A percentile compares a stretch with the other conserved stretches of the same genome.
phyloP scores from a whole-genome alignment of 2,113 vertebrate genomes.

The Galbula dea region DNA sequence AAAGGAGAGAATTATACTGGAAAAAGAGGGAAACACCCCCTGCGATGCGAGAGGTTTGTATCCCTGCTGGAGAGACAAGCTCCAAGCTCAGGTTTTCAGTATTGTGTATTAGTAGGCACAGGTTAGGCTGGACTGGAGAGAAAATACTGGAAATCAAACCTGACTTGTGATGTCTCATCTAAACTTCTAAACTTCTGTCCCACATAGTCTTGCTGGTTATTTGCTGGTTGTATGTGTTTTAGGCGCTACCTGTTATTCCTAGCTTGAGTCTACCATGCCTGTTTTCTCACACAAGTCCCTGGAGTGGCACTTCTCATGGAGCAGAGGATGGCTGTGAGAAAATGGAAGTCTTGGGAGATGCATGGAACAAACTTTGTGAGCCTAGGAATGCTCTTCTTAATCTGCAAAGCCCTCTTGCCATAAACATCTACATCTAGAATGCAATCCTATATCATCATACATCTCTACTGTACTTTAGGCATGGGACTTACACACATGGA shows the following conservation, averaged over 20 bases:
- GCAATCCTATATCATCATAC: no score
- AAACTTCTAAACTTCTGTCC: background rate
- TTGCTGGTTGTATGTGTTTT: background rate
- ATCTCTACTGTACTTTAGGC: background rate
- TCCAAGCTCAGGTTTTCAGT: background rate
- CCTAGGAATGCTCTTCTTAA: background rate
- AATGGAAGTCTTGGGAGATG: background rate
- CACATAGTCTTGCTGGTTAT: accelerated
- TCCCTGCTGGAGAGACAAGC: background rate
- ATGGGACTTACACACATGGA: background rate
- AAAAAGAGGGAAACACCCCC: background rate
- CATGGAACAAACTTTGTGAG: background rate
- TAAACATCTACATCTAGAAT: background rate
- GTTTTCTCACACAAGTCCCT: background rate
- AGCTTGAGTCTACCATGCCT: background rate
- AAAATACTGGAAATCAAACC: background rate
- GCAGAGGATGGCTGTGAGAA: background rate
- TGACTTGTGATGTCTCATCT: background rate
- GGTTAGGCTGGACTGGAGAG: background rate
- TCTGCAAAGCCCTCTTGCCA: background rate
- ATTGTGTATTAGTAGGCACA: background rate
- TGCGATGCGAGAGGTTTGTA: background rate
- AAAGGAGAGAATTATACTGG: background rate
- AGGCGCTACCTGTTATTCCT: background rate
- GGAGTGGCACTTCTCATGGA: background rate